Evolutionary conservation across 2,797 vertebrate species (phyloP).

Genomic region (Mareca strepera): DNA sequence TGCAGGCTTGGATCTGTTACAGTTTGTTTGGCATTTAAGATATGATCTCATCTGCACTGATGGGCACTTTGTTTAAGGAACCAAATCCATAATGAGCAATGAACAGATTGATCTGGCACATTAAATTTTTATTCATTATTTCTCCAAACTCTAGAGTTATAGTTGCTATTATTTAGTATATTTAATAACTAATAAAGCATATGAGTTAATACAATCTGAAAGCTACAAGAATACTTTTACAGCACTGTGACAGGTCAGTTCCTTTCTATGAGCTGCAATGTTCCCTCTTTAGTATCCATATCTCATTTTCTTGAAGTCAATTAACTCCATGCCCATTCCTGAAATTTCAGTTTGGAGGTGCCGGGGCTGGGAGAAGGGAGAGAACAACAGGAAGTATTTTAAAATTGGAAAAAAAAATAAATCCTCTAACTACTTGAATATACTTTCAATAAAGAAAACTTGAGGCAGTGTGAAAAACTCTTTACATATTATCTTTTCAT

Average conservation of each 20-base stretch:
- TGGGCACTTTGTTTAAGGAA: constrained; percentile 3
- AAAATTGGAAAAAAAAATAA: background rate
- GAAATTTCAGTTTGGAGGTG: background rate
- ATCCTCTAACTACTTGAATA: background rate
- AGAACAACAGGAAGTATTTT: background rate
- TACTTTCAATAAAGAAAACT: constrained; percentile 13
- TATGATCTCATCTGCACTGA: constrained; percentile 1
- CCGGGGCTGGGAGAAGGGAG: rapidly evolving
- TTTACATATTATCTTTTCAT: background rate
- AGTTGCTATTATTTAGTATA: background rate
- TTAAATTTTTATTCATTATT: background rate
- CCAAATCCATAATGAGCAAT: background rate
- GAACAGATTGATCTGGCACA: background rate
- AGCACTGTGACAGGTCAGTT: background rate
- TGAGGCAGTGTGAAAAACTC: background rate
- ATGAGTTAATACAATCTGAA: background rate
- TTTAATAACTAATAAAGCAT: background rate
- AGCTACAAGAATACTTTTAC: background rate
- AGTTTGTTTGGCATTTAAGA: background rate
- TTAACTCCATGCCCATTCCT: background rate
- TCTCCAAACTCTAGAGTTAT: background rate
- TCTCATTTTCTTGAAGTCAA: background rate
- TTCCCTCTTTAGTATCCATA: background rate
- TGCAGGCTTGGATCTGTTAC: background rate
- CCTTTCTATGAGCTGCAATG: background rate